These are phyloP conservation scores for Limnothrissa miodon DNA, from an alignment of 2,113 vertebrate species.

Conservation along the genomic window DNA sequence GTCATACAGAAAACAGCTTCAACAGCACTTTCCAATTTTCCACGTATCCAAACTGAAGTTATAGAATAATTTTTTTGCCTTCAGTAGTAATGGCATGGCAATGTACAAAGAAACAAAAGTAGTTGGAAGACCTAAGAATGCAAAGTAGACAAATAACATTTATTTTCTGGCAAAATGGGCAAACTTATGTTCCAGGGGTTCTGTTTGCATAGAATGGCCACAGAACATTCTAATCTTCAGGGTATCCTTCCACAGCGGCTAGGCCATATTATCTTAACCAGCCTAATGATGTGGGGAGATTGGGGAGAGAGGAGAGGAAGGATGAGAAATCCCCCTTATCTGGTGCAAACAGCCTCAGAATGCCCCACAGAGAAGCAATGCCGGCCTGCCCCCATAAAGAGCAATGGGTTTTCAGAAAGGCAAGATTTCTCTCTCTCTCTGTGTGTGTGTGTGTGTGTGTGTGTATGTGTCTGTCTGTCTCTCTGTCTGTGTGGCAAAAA, in stretches of 20 bases:
- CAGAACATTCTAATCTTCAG: background rate
- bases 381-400: background rate
- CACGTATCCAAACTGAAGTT: background rate
- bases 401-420: background rate
- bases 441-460: slow-evolving; percentile 15
- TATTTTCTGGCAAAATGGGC: background rate
- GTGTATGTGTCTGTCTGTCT: slow-evolving; percentile 24
- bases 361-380: slow-evolving; percentile 27
- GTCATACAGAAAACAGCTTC: no score
- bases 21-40: no score
- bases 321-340: slow-evolving; percentile 48
- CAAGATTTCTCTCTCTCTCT: slow-evolving; percentile 23
- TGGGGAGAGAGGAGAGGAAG: slow-evolving; percentile 29
- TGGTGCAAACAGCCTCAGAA: slow-evolving; percentile 39
- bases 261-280: slow-evolving; percentile 43
- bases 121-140: background rate
- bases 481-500: slow-evolving; percentile 7
- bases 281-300: slow-evolving; percentile 47
- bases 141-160: background rate
- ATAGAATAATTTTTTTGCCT: background rate
- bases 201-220: background rate
- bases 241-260: background rate
- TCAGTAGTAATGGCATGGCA: background rate
- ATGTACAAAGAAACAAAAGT: background rate
- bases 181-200: background rate